Base-by-base conservation (phyloP, 2,113 vertebrate species). In the Phylloscopus trochiloides region DNA sequence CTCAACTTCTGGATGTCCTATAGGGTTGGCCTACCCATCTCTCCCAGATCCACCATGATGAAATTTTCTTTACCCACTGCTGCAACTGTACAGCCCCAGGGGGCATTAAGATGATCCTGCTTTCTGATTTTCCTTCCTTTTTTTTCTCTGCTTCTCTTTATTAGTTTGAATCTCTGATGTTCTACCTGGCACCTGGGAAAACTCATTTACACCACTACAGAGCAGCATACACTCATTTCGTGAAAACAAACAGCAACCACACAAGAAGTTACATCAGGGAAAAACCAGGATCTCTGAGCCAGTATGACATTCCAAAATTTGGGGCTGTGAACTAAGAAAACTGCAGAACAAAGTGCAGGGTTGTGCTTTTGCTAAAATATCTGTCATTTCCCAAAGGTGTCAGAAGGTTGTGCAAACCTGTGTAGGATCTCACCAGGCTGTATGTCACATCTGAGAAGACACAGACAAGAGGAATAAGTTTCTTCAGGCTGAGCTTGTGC, bases 211-310 rank as follows among this genome's bases (percentile, higher is more conserved):
- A 70, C 22, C 38, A 73, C 73, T 78, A 54, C 54, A 92, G 74
- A 94, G 71, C 34, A 92, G 51, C 59, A 57, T 11, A 17, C 5
- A 2, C 16, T 73, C 25, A 12, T 68, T 88, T 67, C 36, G 14
- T 59, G 67, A 50, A 92, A 96, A 94, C 71, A 94, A 91, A 65
- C 45, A 86, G 24, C 13, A 90, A 66, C 75, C 77, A 77, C 87
- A 79, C 85, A 93, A 83, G 91, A 73, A 86, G 92, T 1, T 26
- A 70, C 82, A 63, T 59, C 3, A 8, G 34, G 25, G 71, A 5
- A 91, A 90, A 80, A 62, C 0, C 67, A 80, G 20, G 12, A 21
- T 32, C 28, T 25, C 9, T 65, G 58, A 82, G 85, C 71, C 66
- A 70, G 17, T 12, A 15, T 29, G 31, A 43, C 50, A 68, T 61